These are phyloP conservation scores for Maconellicoccus hirsutus DNA, from an alignment of 1,140 invertebrate genomes.

Conservation along the genomic window DNA sequence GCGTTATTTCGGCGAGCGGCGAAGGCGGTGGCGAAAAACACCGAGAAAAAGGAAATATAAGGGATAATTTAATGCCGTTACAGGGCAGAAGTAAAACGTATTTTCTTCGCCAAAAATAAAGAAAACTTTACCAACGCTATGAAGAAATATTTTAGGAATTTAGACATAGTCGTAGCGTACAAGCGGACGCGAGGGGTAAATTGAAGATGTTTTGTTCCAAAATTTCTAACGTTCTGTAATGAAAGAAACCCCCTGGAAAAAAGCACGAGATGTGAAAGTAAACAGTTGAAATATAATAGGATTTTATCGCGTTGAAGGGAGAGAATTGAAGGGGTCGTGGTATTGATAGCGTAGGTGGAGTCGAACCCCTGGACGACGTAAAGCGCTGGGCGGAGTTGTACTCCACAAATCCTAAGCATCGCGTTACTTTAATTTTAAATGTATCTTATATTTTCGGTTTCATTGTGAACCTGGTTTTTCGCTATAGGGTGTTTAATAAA, in stretches of 20 bases:
- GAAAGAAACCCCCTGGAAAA: neutral
- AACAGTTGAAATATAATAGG: slow-evolving; percentile 22
- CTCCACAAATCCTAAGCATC: slow-evolving; percentile 16
- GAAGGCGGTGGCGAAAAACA: neutral
- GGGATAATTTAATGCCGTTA: slow-evolving; percentile 22
- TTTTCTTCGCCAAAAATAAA: slow-evolving; percentile 20
- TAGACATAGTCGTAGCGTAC: neutral
- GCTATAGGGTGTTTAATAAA: neutral
- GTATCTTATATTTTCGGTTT: slow-evolving; percentile 20
- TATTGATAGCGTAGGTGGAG: slow-evolving; percentile 21
- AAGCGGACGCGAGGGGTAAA: neutral
- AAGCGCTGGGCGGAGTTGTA: slow-evolving; percentile 19
- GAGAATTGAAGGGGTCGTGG: neutral
- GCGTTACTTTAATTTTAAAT: slow-evolving; percentile 19
- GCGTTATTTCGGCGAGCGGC: neutral
- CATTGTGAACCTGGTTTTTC: neutral
- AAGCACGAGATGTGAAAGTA: slow-evolving; percentile 8
- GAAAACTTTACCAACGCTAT: neutral
- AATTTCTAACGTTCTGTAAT: neutral
- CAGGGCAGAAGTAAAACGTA: slow-evolving; percentile 12
- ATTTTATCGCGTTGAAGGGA: slow-evolving; percentile 19
- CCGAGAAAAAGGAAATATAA: slow-evolving; percentile 3
- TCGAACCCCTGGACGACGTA: slow-evolving; percentile 19
- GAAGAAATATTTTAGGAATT: slow-evolving; percentile 16
- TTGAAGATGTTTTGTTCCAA: slow-evolving; percentile 5